Percentiles rank a stretch among this genome's conserved stretches.
phyloP scores from a whole-genome alignment of 1,140 invertebrate species.

The Ceratosolen fusciceps region DNA sequence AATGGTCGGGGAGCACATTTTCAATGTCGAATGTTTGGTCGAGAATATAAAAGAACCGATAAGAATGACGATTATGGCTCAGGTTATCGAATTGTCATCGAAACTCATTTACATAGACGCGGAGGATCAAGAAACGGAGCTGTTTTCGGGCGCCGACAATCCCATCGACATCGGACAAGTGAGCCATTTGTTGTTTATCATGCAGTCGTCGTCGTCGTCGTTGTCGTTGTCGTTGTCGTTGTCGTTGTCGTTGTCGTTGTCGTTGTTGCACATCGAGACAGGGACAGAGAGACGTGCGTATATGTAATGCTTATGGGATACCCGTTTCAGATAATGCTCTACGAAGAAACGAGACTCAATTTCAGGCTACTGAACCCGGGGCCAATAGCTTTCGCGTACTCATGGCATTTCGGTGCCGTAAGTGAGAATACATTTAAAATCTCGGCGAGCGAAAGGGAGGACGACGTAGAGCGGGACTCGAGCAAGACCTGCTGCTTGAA shows the following conservation, averaged over 20 bases:
- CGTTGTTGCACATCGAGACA: too few species aligned
- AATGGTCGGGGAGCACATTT: conserved; percentile 59
- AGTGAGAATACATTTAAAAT: conserved; percentile 50
- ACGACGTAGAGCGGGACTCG: conserved; percentile 51
- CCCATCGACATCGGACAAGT: conserved; percentile 66
- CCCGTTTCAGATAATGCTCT: conserved; percentile 56
- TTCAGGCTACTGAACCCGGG: conserved; percentile 65
- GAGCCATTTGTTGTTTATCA: conserved; percentile 20
- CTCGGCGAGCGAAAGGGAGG: conserved; percentile 53
- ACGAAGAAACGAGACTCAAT: conserved; percentile 50
- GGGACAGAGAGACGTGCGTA: too few species aligned
- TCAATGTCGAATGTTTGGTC: conserved; percentile 63
- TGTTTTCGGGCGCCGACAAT: conserved; percentile 59
- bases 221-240: too few species aligned
- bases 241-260: too few species aligned
- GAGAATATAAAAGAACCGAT: conserved; percentile 65
- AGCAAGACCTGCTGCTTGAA: conserved; percentile 48
- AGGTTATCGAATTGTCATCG: conserved; percentile 57
- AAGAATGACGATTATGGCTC: conserved; percentile 56
- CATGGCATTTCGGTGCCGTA: conserved; percentile 58
- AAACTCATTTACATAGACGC: conserved; percentile 52
- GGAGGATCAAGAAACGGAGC: conserved; percentile 46
- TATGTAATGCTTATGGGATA: too few species aligned
- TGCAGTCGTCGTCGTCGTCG: too few species aligned
- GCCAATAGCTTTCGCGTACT: conserved; percentile 62